Percentiles rank a stretch among this genome's conserved stretches.
Evolutionary conservation across 1,140 invertebrate species (phyloP).

Genomic region (Drosophila azteca): DNA sequence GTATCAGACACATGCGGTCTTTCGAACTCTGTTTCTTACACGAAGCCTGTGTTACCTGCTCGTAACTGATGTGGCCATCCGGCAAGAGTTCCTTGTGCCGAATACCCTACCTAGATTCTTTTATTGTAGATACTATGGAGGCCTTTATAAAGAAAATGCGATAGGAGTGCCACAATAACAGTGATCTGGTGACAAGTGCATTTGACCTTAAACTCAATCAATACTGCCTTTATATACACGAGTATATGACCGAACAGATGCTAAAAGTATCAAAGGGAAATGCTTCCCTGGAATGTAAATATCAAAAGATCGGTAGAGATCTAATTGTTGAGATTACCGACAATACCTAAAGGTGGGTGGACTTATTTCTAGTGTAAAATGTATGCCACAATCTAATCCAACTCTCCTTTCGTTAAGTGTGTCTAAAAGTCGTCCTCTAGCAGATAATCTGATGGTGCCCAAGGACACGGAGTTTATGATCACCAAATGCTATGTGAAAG

Average conservation of each 20-base stretch:
- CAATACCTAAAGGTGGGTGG: slow-evolving; percentile 16
- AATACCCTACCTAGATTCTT: slow-evolving; percentile 40
- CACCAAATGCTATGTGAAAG: slow-evolving; percentile 26
- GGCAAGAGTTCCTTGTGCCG: slow-evolving; percentile 16
- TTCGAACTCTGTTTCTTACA: background rate
- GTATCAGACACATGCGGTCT: background rate
- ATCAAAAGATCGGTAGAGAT: slow-evolving; percentile 5
- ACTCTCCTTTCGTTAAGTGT: background rate
- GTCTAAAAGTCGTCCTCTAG: background rate
- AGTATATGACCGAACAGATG: slow-evolving; percentile 9
- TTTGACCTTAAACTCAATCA: slow-evolving; percentile 33
- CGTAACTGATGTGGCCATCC: background rate
- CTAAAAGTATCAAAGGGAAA: slow-evolving; percentile 1
- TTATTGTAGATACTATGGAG: slow-evolving; percentile 10
- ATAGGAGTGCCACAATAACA: slow-evolving; percentile 12
- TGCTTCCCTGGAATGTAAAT: slow-evolving; percentile 29
- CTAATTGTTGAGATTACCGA: background rate
- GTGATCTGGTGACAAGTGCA: slow-evolving; percentile 26
- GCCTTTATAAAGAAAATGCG: background rate
- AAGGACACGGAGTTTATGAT: slow-evolving; percentile 13
- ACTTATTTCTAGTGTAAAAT: background rate
- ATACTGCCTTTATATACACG: slow-evolving; percentile 38
- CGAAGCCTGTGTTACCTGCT: background rate
- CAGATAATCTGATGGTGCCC: slow-evolving; percentile 15
- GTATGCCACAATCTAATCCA: no score